A percentile compares a stretch with the other conserved stretches of the same genome.
phyloP scores from a whole-genome alignment of 2,797 vertebrate genomes.

The Diceros bicornis region DNA sequence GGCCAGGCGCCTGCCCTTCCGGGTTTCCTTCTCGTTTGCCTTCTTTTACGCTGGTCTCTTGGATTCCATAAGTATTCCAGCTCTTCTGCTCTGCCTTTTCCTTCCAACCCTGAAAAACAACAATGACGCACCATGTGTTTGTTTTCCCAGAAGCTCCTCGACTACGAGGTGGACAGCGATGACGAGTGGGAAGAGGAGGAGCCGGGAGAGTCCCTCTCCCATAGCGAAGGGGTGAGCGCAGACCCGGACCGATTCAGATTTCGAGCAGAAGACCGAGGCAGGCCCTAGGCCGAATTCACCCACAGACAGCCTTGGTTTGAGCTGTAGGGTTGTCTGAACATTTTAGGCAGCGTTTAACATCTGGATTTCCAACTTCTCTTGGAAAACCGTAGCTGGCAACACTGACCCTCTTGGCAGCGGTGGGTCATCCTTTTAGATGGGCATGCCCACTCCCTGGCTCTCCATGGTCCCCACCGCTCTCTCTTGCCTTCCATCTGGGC shows the following conservation, averaged over 20 bases:
- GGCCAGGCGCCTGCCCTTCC: neutral
- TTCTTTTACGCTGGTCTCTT: neutral
- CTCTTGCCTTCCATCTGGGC: neutral
- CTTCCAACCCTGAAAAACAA: too few species aligned
- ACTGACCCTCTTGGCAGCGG: neutral
- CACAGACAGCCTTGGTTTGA: neutral
- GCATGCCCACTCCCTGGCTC: rapidly evolving
- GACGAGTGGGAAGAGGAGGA: slow-evolving; percentile 99
- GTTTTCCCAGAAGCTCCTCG: slow-evolving; percentile 92
- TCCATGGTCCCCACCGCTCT: rapidly evolving
- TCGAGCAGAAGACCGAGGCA: rapidly evolving
- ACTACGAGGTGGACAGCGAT: slow-evolving; percentile 98
- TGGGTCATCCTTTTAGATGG: neutral
- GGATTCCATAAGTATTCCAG: rapidly evolving
- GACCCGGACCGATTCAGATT: rapidly evolving
- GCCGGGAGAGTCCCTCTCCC: slow-evolving; percentile 98
- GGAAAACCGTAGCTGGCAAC: neutral
- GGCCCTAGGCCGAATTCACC: neutral
- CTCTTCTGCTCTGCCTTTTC: neutral
- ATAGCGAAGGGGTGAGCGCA: slow-evolving; percentile 97
- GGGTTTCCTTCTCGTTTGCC: rapidly evolving
- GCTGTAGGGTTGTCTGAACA: neutral
- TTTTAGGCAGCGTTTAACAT: too few species aligned
- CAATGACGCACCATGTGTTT: neutral
- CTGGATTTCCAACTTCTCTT: neutral